Evolutionary conservation across 1,140 invertebrate genomes (phyloP), one percentile per base, ranked within the genome.

Genomic region (Chionoecetes opilio): DNA sequence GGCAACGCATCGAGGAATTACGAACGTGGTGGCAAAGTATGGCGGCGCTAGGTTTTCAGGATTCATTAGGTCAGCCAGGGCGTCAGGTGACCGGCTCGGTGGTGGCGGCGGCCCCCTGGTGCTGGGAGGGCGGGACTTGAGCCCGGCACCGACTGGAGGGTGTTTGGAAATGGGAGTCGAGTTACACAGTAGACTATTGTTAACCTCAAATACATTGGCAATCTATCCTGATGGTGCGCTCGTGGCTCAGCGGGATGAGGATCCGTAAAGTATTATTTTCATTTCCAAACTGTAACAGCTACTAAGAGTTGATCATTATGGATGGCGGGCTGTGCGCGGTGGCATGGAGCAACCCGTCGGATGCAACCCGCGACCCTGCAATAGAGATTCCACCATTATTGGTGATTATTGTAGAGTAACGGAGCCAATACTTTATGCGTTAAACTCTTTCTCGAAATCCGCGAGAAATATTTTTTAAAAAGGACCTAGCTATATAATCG

Each of bases 121-220:
- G 53, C 29, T 38, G 63, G 29, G 26, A 35, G 91, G 91, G 91
- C 35, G 32, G 34, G 35, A 14, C 9, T 90, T 6, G 3, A 29
- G 3, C 53, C 63, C 26, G 9, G 63, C 35, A 21, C 32, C n/a
- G 75, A 82, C 8, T 38, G 75, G 21, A 29, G 88, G 88, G n/a
- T 0, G 88, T 93, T 93, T 41, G 82, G 82, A 93, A 93, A 93
- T 85, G 35, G 91, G 91, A 93, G 82, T 93, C 63, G 91, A 93
- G 86, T 93, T 93, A 85, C 91, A 38, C 35, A 85, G 21, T 93
- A 84, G 38, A 38, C 9, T 84, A 85, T 38, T 85, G 82, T 41
- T n/a, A 34, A 93, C 34, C 32, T n/a, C 17, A 31, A 14, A 85
- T 41, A 38, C 46, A 82, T 34, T n/a, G 91, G 26, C 37, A 93